Base-by-base conservation (phyloP, 2,888 invertebrate species). In the Myathropa florea region DNA sequence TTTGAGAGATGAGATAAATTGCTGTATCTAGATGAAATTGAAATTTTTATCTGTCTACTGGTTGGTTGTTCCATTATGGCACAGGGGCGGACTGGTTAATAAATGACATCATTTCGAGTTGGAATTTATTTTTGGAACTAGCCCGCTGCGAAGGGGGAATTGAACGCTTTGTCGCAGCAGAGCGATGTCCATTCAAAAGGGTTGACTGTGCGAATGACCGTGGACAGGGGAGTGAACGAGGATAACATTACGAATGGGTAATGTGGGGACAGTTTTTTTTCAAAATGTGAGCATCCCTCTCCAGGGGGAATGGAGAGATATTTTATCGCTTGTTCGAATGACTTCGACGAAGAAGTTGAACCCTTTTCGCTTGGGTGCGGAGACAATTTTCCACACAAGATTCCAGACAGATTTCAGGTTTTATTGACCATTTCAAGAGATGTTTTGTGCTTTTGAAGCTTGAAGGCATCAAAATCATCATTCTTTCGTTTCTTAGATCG, bases 21-120 rank as follows among this genome's bases (percentile, higher is more conserved):
- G 57, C 57, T 57, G 57, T 57, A 57, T 57, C 24, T 57, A 14
- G 57, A 57, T 57, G 57, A 57, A 57, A 57, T 57, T 57, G 57
- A 57, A 57, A 57, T 24, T 57, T 57, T 23, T 57, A 57, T 57
- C 57, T 18, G 24, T 26, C 57, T 23, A 9, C 24, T 26, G 14
- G 57, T 24, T 26, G 23, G 24, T 18, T 10, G 57, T 12, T 21
- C 46, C 18, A 18, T 7, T 12, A 33, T 12, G 33, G 33, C 33
- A 33, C 7, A 7, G 46, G 46, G 46, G 18, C 7, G 46, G 57
- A 57, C 57, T 1, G 57, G 24, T 57, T 57, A 46, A 57, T 23
- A 57, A 57, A 57, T 57, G 57, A 57, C 24, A 12, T 57, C 24
- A 57, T 57, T 57, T 57, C 24, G 24, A 57, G 24, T 57, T 24